These are phyloP conservation scores for Sipha flava DNA, from an alignment of 1,140 invertebrate genomes.

Conservation along the genomic window DNA sequence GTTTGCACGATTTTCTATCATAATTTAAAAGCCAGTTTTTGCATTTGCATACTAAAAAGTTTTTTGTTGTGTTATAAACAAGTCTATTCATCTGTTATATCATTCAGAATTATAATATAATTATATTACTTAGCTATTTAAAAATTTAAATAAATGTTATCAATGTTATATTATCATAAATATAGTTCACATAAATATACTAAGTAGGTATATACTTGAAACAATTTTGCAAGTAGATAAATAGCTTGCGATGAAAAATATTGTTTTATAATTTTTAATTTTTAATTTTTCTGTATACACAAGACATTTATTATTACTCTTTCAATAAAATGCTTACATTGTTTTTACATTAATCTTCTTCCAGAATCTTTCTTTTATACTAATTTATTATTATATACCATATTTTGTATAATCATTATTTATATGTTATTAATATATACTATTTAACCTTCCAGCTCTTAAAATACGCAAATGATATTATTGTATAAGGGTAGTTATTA, in stretches of 20 bases:
- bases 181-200: not conserved
- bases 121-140: not conserved
- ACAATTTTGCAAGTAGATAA: not conserved
- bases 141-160: not conserved
- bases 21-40: not conserved
- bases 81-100: not conserved
- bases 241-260: not conserved
- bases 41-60: not conserved
- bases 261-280: not conserved
- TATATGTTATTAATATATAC: not conserved
- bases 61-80: not conserved
- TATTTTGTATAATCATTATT: not conserved
- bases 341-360: not conserved
- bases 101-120: not conserved
- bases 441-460: not conserved
- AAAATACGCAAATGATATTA: constrained; percentile 9
- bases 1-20: not conserved
- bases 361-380: not conserved
- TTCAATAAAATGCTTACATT: not conserved
- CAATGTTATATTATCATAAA: not conserved
- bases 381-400: not conserved
- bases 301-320: not conserved
- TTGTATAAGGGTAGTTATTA: not conserved
- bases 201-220: not conserved
- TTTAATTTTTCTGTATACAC: not conserved